These are phyloP conservation scores for Cherax quadricarinatus DNA, from an alignment of 1,140 invertebrate species.

Conservation along the genomic window DNA sequence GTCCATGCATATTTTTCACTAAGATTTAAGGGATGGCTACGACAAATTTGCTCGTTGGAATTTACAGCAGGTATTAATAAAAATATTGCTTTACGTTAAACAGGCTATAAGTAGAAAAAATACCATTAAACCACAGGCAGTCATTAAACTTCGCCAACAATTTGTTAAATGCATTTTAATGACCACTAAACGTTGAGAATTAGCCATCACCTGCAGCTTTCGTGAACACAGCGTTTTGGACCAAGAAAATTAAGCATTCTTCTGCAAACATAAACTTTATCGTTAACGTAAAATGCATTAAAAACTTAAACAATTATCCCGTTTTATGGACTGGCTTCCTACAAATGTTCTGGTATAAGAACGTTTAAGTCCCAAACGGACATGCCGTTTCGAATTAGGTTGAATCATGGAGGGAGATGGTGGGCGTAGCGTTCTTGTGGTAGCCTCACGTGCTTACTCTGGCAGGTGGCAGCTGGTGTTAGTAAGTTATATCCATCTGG, in stretches of 20 bases:
- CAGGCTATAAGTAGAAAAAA: not conserved
- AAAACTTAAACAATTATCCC: too few species aligned
- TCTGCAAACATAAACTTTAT: too few species aligned
- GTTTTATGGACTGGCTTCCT: too few species aligned
- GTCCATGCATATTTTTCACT: not conserved
- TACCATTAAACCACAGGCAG: slow-evolving; percentile 20
- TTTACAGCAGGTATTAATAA: not conserved
- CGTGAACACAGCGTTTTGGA: not conserved
- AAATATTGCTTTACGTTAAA: not conserved
- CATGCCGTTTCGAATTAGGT: too few species aligned
- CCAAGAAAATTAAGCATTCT: not conserved
- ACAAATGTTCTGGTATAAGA: too few species aligned
- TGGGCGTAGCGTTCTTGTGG: too few species aligned
- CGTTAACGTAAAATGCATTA: too few species aligned
- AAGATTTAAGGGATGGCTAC: not conserved
- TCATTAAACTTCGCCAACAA: not conserved
- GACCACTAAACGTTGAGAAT: not conserved
- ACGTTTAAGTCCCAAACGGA: too few species aligned
- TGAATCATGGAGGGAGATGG: too few species aligned
- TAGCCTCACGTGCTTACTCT: too few species aligned
- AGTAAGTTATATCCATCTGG: too few species aligned
- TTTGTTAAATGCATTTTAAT: slow-evolving; percentile 18
- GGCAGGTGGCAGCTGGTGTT: too few species aligned
- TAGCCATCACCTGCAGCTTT: not conserved
- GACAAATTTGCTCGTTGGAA: not conserved